Evolutionary conservation across 2,888 invertebrate genomes (phyloP).

Genomic region (Coleophora flavipennella): DNA sequence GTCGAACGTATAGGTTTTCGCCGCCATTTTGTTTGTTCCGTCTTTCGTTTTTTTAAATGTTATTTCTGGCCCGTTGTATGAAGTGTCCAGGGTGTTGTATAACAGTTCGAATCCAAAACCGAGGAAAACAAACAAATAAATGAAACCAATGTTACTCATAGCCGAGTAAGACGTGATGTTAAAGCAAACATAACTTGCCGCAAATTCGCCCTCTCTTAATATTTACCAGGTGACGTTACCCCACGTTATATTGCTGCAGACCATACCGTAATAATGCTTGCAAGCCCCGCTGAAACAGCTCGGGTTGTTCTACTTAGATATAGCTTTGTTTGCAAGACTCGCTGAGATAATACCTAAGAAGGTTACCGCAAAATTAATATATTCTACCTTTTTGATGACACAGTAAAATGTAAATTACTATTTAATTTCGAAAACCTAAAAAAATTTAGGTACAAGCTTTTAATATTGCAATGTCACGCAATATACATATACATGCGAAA

Average conservation of each 20-base stretch:
- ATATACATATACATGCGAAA: no score
- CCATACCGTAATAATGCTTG: slow-evolving; percentile 48
- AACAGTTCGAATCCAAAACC: no score
- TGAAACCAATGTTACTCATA: neutral
- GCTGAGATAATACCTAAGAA: slow-evolving; percentile 5
- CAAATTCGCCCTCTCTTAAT: slow-evolving; percentile 47
- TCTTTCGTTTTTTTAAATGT: no score
- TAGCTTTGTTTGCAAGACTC: slow-evolving; percentile 27
- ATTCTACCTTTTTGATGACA: no score
- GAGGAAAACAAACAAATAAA: neutral
- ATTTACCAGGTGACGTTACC: slow-evolving; percentile 63
- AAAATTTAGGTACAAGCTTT: no score
- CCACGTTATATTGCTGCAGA: slow-evolving; percentile 50
- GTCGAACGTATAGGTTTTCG: no score
- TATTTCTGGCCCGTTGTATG: no score
- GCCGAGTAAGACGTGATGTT: slow-evolving; percentile 22
- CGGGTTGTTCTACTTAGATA: slow-evolving; percentile 46
- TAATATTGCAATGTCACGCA: no score
- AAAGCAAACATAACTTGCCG: slow-evolving; percentile 38
- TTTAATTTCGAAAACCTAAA: no score
- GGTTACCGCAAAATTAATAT: neutral
- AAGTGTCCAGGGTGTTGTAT: no score
- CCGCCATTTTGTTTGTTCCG: no score
- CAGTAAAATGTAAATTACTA: no score
- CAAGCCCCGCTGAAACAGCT: slow-evolving; percentile 32